A percentile compares a stretch with the other conserved stretches of the same genome.
These are phyloP conservation scores for Nesoenas mayeri DNA, from an alignment of 2,113 vertebrate species.

Conservation along the genomic window DNA sequence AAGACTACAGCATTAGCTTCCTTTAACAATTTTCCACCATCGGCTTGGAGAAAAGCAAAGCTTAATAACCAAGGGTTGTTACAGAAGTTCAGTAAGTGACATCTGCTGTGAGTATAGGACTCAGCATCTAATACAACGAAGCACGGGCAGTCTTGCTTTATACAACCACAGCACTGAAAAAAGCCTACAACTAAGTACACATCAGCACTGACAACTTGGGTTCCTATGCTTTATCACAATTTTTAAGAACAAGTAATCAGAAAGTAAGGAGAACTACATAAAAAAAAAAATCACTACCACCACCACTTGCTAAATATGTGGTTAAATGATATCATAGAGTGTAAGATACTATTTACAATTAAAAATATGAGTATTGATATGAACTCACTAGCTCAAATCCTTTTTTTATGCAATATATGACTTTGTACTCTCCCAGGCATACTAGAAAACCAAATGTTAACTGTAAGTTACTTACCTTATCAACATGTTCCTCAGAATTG, in stretches of 20 bases:
- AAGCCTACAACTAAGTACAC: not conserved
- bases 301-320: not conserved
- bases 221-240: not conserved
- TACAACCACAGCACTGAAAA: not conserved
- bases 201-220: not conserved
- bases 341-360: not conserved
- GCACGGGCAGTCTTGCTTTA: not conserved
- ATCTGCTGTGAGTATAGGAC: not conserved
- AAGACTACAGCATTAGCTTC: not conserved
- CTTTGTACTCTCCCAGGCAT: not conserved
- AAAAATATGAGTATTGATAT: not conserved
- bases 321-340: not conserved
- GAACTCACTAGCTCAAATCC: not conserved
- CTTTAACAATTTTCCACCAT: not conserved
- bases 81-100: not conserved
- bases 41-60: not conserved
- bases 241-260: not conserved
- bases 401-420: not conserved
- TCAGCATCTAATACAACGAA: accelerated
- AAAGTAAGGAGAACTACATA: not conserved
- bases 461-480: slow-evolving; percentile 85
- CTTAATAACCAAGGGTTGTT: not conserved
- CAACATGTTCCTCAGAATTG: slow-evolving; percentile 98
- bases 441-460: not conserved
- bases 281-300: not conserved